These are phyloP conservation scores for Himalopsyche anomala DNA, from an alignment of 2,888 invertebrate genomes.

Conservation along the genomic window DNA sequence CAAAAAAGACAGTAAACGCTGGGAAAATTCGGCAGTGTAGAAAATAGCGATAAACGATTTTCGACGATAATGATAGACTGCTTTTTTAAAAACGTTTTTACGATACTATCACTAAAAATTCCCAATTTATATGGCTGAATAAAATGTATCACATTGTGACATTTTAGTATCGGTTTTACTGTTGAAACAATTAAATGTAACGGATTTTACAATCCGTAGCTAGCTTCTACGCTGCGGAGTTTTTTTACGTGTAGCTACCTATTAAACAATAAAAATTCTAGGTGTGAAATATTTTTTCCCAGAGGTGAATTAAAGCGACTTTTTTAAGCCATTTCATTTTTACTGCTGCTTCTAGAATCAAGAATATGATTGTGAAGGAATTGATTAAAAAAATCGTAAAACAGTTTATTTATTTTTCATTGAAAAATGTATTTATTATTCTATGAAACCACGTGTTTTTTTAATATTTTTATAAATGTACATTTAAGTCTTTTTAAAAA, in stretches of 20 bases:
- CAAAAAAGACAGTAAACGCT: too few relatives aligned
- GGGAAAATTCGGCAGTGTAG: background rate
- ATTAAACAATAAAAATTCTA: conserved; percentile 2
- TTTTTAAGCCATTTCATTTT: too few relatives aligned
- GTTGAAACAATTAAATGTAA: conserved; percentile 30
- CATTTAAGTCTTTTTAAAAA: too few relatives aligned
- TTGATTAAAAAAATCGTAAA: too few relatives aligned
- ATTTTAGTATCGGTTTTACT: conserved; percentile 24
- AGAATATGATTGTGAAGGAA: too few relatives aligned
- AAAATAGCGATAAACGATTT: background rate
- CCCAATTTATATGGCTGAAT: conserved; percentile 1
- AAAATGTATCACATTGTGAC: conserved; percentile 27
- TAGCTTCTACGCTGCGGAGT: conserved; percentile 3
- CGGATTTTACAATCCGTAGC: conserved; percentile 22
- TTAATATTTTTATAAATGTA: too few relatives aligned
- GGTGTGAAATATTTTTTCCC: background rate
- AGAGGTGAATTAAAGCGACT: background rate
- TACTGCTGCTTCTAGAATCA: too few relatives aligned
- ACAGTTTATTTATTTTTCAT: too few relatives aligned
- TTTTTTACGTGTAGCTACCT: background rate
- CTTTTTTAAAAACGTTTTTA: conserved; percentile 24
- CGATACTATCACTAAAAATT: background rate
- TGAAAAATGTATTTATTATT: too few relatives aligned
- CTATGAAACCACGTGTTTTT: too few relatives aligned
- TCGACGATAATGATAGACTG: background rate